A percentile compares a stretch with the other conserved stretches of the same genome.
These are phyloP conservation scores for Lamprologus lemairii DNA, from an alignment of 2,113 vertebrate species.

Conservation along the genomic window DNA sequence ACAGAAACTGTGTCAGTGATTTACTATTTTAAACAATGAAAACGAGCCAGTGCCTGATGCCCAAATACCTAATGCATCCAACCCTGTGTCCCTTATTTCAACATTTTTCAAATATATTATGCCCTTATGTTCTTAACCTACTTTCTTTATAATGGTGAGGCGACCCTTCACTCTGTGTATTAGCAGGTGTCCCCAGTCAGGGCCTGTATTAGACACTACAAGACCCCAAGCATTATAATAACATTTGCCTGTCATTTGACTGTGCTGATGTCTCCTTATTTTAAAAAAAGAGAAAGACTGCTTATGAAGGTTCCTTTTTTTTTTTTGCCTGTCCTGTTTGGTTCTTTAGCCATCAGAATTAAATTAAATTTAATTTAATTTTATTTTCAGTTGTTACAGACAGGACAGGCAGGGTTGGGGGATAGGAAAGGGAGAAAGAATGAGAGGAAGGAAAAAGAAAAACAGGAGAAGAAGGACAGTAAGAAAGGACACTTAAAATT, in stretches of 20 bases:
- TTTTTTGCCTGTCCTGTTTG: background rate
- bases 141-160: background rate
- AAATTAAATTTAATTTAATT: accelerated
- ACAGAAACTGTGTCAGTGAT: background rate
- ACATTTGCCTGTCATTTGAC: background rate
- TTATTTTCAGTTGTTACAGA: background rate
- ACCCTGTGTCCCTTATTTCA: background rate
- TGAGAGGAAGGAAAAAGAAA: background rate
- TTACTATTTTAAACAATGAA: background rate
- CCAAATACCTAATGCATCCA: background rate
- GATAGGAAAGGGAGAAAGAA: background rate
- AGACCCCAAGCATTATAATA: background rate
- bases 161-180: background rate
- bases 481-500: background rate
- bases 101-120: background rate
- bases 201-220: background rate
- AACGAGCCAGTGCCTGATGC: accelerated
- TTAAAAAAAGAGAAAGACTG: background rate
- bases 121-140: background rate
- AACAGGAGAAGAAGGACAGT: background rate
- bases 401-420: background rate
- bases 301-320: background rate
- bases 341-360: background rate
- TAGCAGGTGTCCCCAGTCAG: background rate
- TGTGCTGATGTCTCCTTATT: background rate